Base-by-base conservation (phyloP, 2,797 vertebrate species). In the Aulostomus chinensis region DNA sequence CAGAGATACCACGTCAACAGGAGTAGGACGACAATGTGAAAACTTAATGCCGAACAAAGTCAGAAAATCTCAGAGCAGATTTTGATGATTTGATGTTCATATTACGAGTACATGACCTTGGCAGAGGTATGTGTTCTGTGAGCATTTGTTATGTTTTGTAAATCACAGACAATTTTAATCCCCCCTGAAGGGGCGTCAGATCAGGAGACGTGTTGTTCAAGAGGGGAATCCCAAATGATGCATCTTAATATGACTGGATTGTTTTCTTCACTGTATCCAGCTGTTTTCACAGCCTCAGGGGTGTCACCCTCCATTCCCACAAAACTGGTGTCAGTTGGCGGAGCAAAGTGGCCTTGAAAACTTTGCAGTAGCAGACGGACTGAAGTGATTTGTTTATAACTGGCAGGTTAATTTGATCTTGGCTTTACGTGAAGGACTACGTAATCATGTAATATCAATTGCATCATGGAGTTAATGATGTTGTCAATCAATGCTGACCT, bases 401-500 rank as follows among this genome's bases (percentile, higher is more conserved):
- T 52, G 47, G 56, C 51, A 39, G 32, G 15, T 57, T 68, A 21
- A 63, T 70, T 70, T 72, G 47, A 64, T 66, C 25, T 39, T 35
- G 32, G 36, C 10, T 40, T 51, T 66, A 73, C 71, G 61, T 50
- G 63, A 76, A 73, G 55, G 59, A 70, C 58, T 58, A 34, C 43
- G 51, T 66, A 50, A 74, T 74, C 14, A 9, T 58, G 37, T 30
- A 47, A 64, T 54, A 78, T 81, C 56, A 79, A 63, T 54, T 72
- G 59, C 60, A 62, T 67, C 62, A 66, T 11, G 11, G 49, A 73
- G 73, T 76, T 84, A 83, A 83, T 82, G 71, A 82, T 74, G 78
- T 24, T 84, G 76, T 80, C 75, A 83, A 76, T 83, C 83, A 82
- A 25, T 21, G 41, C 53, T 73, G 80, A 64, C 78, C 80, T 79